Evolutionary conservation across 2,797 vertebrate species (phyloP).

Genomic region (Strix occidentalis): DNA sequence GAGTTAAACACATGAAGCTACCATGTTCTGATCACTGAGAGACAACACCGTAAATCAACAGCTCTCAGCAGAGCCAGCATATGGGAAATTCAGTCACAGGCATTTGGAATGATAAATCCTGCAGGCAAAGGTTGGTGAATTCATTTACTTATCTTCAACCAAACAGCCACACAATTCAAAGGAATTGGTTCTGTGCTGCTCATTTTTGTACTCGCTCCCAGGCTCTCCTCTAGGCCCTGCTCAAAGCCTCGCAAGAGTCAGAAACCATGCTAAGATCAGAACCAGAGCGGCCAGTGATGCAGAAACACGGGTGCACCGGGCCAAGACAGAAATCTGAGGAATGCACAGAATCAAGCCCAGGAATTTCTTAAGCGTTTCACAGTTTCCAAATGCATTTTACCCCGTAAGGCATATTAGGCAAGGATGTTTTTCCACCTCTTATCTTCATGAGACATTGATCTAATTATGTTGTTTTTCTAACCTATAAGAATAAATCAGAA

Average conservation of each 20-base stretch:
- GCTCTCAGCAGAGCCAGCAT: neutral
- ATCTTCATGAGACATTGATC: neutral
- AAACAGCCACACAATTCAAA: conserved; percentile 3
- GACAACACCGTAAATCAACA: neutral
- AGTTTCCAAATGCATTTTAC: neutral
- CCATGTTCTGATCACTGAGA: neutral
- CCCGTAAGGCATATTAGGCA: neutral
- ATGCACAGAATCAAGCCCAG: neutral
- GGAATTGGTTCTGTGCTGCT: neutral
- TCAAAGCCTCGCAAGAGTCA: neutral
- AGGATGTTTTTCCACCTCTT: neutral
- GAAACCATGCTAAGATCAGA: neutral
- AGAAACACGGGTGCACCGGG: fast-evolving
- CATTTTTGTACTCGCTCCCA: neutral
- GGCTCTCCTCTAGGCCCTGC: neutral
- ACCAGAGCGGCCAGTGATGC: neutral
- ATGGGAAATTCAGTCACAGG: neutral
- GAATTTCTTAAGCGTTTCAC: neutral
- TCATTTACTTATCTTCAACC: conserved; percentile 54
- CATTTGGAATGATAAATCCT: conserved; percentile 17
- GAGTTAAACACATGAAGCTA: neutral
- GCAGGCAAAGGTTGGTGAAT: conserved; percentile 24
- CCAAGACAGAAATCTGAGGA: neutral
- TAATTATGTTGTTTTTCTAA: neutral
- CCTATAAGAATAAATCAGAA: neutral